Conservation (phyloP, 1,140 invertebrate species). For the Drosophila melanica region DNA sequence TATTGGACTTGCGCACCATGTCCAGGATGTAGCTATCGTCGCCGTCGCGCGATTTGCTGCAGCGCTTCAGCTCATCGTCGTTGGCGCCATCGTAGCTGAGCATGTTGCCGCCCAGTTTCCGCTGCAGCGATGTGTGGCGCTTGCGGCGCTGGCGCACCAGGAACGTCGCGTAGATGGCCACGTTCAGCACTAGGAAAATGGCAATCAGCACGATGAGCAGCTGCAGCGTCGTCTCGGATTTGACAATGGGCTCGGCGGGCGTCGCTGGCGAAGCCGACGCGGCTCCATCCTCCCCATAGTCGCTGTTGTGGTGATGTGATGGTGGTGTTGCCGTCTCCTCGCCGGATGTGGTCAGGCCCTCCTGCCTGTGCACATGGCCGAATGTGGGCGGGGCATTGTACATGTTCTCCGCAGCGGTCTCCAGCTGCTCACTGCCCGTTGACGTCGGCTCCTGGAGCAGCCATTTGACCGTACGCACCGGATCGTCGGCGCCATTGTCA, state of each 20-base stretch:
- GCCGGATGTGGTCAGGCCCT: conserved; percentile 12
- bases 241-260: conserved; percentile 58
- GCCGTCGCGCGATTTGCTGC: conserved; percentile 74
- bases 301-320: not conserved
- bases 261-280: not conserved
- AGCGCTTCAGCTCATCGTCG: conserved; percentile 83
- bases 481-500: conserved; percentile 75
- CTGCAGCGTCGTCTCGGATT: conserved; percentile 86
- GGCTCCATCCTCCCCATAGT: conserved; percentile 14
- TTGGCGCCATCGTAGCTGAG: conserved; percentile 79
- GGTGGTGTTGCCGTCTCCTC: conserved; percentile 27
- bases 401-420: conserved; percentile 75
- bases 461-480: conserved; percentile 73
- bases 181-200: conserved; percentile 92
- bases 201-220: conserved; percentile 91
- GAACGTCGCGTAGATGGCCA: conserved; percentile 84
- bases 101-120: conserved; percentile 75
- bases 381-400: conserved; percentile 83
- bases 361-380: conserved; percentile 59
- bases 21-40: conserved; percentile 81
- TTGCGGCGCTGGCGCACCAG: conserved; percentile 71
- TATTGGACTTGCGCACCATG: conserved; percentile 83
- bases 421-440: conserved; percentile 47
- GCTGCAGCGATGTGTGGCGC: conserved; percentile 48
- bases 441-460: conserved; percentile 63